Evolutionary conservation across 2,113 vertebrate genomes (phyloP), one percentile per base, ranked within the genome.

Genomic region (Leuciscus idus): DNA sequence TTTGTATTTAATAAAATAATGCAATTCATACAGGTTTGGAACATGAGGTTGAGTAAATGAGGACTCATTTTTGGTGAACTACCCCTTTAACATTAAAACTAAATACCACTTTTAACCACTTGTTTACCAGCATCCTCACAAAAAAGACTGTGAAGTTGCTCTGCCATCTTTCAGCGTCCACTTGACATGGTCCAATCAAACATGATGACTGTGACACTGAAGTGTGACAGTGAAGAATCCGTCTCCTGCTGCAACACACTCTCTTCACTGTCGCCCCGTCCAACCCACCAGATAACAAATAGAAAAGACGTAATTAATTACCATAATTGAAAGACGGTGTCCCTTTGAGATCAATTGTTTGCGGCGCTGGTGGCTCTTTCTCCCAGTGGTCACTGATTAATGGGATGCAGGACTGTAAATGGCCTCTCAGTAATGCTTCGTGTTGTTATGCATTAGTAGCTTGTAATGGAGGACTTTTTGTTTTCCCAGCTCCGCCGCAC

Each of bases 311-410:
- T 84, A 89, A 90, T 91, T 91, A 91, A 90, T 88, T 84, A 76
- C 66, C 87, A 83, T 89, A 88, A 86, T 81, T 61, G 50, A 84
- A 82, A 80, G 72, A 83, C 28, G 30, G 23, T 68, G 36, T 84
- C 86, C 87, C 86, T 90, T 72, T 85, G 81, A 87, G 87, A 79
- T 88, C 73, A 86, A 86, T 83, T 90, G 90, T 89, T 89, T 85
- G 86, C 79, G 26, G 36, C 85, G 84, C 87, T 68, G 36, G 72
- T 74, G 72, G 76, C 86, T 89, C 72, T 57, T 66, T 80, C 52
- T 84, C 78, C 78, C 57, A 75, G 64, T 50, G 66, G 73, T 83
- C 72, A 5, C 17, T 88, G 88, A 90, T 91, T 90, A 91, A 91
- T 91, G 78, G 84, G 59, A 86, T 61, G 85, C 64, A 57, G 70